A percentile compares a stretch with the other conserved stretches of the same genome.
Conservation (phyloP, 2,797 vertebrate species). For the Hapalemur alaotrensis region DNA sequence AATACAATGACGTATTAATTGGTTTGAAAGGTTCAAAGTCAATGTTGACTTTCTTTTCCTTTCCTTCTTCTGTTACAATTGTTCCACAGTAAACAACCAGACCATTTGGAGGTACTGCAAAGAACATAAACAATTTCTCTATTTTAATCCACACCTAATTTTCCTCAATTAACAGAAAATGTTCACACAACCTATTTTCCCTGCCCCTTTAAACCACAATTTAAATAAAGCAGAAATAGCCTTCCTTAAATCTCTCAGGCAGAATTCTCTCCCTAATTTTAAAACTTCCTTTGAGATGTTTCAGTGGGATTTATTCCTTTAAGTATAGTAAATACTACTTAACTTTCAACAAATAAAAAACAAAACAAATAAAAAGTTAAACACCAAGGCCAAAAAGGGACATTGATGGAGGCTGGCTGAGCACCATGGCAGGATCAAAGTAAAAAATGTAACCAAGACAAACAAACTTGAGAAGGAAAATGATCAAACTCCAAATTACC, state of each 20-base stretch:
- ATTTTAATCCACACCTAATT: slow-evolving; percentile 44
- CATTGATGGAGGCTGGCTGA: neutral
- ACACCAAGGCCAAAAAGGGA: neutral
- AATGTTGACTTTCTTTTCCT: slow-evolving; percentile 99
- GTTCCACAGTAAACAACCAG: slow-evolving; percentile 99
- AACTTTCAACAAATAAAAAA: slow-evolving; percentile 10
- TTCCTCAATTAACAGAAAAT: slow-evolving; percentile 27
- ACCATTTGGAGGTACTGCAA: slow-evolving; percentile 98
- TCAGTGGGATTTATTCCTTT: slow-evolving; percentile 12
- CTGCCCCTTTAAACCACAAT: slow-evolving; percentile 35
- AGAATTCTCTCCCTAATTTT: slow-evolving; percentile 9
- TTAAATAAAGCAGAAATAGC: slow-evolving; percentile 52
- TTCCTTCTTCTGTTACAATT: slow-evolving; percentile 99
- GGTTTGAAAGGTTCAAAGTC: slow-evolving; percentile 99
- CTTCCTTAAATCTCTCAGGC: neutral
- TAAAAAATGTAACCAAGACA: slow-evolving; percentile 24
- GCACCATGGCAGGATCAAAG: neutral
- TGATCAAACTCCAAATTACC: slow-evolving; percentile 84
- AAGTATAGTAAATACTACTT: neutral
- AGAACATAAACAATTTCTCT: slow-evolving; percentile 74
- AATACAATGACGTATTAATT: slow-evolving; percentile 99
- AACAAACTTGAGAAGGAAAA: neutral
- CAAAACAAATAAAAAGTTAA: neutral
- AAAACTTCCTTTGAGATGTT: slow-evolving; percentile 23
- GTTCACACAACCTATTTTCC: neutral